Conservation (phyloP, 53 echinoderm and acorn worm genomes). For the Pentamera pediparva region DNA sequence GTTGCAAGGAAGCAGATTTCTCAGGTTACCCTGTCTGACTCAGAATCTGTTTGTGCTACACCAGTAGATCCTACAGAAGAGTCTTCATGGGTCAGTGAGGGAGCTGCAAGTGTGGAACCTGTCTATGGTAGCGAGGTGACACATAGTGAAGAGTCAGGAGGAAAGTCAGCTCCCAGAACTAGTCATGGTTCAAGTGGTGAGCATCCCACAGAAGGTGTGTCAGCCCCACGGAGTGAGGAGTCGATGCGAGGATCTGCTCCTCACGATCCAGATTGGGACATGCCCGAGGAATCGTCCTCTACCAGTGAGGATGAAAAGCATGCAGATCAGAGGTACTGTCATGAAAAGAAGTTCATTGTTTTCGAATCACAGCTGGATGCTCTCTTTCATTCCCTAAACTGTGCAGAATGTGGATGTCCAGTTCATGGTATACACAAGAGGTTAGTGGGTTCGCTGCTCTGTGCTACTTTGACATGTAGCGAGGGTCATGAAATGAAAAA, state of each 20-base stretch:
- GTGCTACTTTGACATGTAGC: conserved; percentile 8
- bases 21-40: too few relatives aligned
- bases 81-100: background rate
- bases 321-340: conserved; percentile 18
- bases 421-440: conserved; percentile 18
- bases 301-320: conserved; percentile 18
- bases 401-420: conserved; percentile 14
- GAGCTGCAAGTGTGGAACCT: background rate
- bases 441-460: conserved; percentile 10
- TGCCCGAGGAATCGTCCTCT: conserved; percentile 5
- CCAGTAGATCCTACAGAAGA: too few relatives aligned
- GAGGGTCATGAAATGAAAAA: conserved; percentile 33
- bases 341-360: conserved; percentile 37
- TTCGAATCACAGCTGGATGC: conserved; percentile 25
- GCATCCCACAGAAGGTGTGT: background rate
- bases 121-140: background rate
- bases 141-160: background rate
- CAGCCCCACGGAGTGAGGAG: background rate
- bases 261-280: conserved; percentile 2
- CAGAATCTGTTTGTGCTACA: too few relatives aligned
- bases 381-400: conserved; percentile 9
- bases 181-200: background rate
- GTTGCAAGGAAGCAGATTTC: too few relatives aligned
- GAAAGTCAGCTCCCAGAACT: background rate
- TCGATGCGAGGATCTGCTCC: background rate